Percentiles rank a stretch among this genome's conserved stretches.
Conservation (phyloP, 2,888 invertebrate genomes). For the Dolichopus griseipennis region DNA sequence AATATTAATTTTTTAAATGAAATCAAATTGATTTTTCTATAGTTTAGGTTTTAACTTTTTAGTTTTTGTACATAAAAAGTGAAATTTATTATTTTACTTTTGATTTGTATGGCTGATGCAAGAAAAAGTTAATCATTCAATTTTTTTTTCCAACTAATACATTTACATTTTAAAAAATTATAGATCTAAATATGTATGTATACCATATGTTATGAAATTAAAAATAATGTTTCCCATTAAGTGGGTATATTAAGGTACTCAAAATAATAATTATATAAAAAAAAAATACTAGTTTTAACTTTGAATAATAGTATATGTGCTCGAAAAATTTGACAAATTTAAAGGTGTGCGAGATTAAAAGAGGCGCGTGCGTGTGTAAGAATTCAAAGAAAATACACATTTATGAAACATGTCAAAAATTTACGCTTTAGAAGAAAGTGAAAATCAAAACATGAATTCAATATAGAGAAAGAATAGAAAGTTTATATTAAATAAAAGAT, state of each 20-base stretch:
- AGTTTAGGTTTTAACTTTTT: not conserved
- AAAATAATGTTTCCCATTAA: not conserved
- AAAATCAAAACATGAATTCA: not conserved
- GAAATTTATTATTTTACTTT: not conserved
- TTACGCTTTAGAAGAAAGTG: slow-evolving; percentile 5
- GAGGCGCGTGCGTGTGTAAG: slow-evolving; percentile 14
- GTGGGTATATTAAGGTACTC: too few species aligned
- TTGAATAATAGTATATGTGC: not conserved
- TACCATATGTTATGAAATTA: not conserved
- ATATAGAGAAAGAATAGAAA: not conserved
- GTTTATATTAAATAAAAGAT: not conserved
- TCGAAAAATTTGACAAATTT: not conserved
- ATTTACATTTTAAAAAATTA: not conserved
- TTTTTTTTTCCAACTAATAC: not conserved
- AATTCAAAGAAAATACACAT: slow-evolving; percentile 3
- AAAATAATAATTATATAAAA: not conserved
- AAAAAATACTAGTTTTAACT: not conserved
- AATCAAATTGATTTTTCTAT: not conserved
- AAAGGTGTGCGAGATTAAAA: slow-evolving; percentile 4
- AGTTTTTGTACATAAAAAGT: not conserved
- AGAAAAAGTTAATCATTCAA: not conserved
- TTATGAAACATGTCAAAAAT: not conserved
- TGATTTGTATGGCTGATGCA: not conserved
- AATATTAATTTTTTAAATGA: not conserved
- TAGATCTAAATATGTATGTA: not conserved